Evolutionary conservation across 2,113 vertebrate species (phyloP), one percentile per base, ranked within the genome.

Genomic region (Gorsachius goisagi): DNA sequence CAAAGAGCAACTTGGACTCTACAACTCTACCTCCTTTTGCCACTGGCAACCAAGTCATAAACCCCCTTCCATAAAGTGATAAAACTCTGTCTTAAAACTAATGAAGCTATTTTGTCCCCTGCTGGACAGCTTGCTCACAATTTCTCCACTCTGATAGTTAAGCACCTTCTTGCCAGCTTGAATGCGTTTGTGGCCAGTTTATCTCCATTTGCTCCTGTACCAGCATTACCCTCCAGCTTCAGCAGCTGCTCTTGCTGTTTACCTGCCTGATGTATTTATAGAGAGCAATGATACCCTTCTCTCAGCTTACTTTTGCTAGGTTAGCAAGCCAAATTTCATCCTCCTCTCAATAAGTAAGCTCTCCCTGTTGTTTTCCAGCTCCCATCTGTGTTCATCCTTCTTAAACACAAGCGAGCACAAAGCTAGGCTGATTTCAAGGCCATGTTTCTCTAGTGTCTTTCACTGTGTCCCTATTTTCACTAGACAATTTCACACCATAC

Each of bases 351-450:
- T 22, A 52, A 68, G 6, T n/a, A 47, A 94, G 30, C 15, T 73
- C 28, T 78, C 26, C 23, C 16, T 72, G 5, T 32, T 69, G n/a
- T 47, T 87, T 78, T 49, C 53, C 50, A 49, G 12, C 44, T 92
- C 11, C 45, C 62, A 27, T 3, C 37, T 58, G 11, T 0, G 0
- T n/a, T 82, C 47, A 32, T 75, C 20, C 56, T 66, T 75, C 67
- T 64, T 33, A 52, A 92, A 76, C 33, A 62, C 6, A n/a, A 83
- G 15, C 1, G 3, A 79, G 24, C 37, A 18, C n/a, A 68, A n/a
- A 0, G 0, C 12, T 5, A n/a, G 0, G 0, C 44, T 23, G 32
- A 71, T 67, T 68, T 37, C 53, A 79, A 87, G 15, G 32, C 9
- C 10, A 47, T 7, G 15, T 47, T 85, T 69, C 59, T 49, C 35